phyloP scores from a whole-genome alignment of 2,797 vertebrate species.

The Cirrhinus mrigala region DNA sequence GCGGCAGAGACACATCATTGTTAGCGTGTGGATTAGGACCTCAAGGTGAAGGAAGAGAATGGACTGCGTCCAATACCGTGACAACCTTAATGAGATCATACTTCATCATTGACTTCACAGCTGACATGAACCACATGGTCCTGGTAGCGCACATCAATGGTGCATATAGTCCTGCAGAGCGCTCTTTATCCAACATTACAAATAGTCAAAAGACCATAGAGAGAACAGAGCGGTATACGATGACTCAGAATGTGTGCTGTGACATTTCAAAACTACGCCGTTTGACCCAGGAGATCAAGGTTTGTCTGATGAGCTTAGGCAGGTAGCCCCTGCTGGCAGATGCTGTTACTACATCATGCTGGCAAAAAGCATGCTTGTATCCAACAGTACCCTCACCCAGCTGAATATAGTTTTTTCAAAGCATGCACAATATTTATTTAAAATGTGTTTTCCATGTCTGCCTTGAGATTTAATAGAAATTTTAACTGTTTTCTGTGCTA shows the following conservation, averaged over 20 bases:
- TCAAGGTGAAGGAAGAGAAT: conserved; percentile 43
- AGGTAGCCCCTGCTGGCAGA: background rate
- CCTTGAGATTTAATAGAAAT: background rate
- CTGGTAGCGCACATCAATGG: background rate
- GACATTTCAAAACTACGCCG: background rate
- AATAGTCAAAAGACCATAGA: background rate
- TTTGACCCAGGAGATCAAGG: conserved; percentile 12
- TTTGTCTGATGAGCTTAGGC: background rate
- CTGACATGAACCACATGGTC: conserved; percentile 25
- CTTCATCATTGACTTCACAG: conserved; percentile 37
- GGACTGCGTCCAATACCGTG: background rate
- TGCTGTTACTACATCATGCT: background rate
- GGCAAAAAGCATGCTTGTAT: background rate
- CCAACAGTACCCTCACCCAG: background rate
- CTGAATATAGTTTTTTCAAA: background rate
- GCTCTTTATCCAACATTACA: conserved; percentile 1
- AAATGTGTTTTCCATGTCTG: background rate
- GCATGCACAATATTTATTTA: background rate
- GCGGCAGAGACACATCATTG: conserved; percentile 14
- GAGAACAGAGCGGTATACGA: background rate
- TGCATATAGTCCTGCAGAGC: conserved; percentile 10
- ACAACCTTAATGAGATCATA: conserved; percentile 47
- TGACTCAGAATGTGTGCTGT: background rate
- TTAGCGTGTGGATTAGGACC: conserved; percentile 7
- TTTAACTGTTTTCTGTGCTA: background rate